Conservation (phyloP, 2,888 invertebrate species). For the Synergus umbraculus region DNA sequence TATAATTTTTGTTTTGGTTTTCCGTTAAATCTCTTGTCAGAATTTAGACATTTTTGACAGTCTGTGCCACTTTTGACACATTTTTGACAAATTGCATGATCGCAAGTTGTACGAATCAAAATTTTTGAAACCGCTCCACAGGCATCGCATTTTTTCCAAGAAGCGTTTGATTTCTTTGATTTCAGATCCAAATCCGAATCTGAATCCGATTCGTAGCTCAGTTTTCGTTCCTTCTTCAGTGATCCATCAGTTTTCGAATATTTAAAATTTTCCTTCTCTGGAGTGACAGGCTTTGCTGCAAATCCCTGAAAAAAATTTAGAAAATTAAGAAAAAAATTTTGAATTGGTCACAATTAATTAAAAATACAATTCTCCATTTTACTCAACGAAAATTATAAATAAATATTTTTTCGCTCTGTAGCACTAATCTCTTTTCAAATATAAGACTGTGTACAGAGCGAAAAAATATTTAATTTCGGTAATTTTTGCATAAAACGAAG, state of each 20-base stretch:
- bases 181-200: not conserved
- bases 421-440: too few species aligned
- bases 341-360: not conserved
- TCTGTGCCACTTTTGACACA: conserved; percentile 10
- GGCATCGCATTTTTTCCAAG: conserved; percentile 33
- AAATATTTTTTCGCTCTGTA: too few species aligned
- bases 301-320: not conserved
- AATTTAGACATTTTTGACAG: conserved; percentile 21
- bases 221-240: not conserved
- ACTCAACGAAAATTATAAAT: too few species aligned
- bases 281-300: not conserved
- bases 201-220: not conserved
- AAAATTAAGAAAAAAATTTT: not conserved
- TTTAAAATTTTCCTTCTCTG: not conserved
- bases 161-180: not conserved
- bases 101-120: conserved; percentile 21
- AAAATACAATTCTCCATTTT: not conserved
- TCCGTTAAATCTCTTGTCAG: not conserved
- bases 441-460: too few species aligned
- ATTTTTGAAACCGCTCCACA: conserved; percentile 14
- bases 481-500: too few species aligned
- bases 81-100: conserved; percentile 32
- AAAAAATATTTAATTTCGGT: too few species aligned
- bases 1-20: not conserved
- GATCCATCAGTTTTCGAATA: not conserved